These are phyloP conservation scores for Sesamia inferens DNA, from an alignment of 2,888 invertebrate species.

Conservation along the genomic window DNA sequence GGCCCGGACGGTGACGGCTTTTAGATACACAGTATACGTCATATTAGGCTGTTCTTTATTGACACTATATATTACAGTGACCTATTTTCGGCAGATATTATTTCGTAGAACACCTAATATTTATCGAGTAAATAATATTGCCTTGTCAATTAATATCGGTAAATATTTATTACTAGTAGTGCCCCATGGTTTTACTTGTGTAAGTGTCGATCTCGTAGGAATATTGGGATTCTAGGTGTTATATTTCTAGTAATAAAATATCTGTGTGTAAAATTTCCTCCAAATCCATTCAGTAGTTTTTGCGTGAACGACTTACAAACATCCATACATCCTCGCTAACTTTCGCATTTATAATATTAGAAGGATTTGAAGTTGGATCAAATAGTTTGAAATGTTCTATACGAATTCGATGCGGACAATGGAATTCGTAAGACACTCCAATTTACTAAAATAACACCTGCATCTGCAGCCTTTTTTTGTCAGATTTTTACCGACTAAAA, in stretches of 20 bases:
- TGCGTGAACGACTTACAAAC: too few relatives aligned
- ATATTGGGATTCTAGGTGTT: too few relatives aligned
- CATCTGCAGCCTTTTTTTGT: background rate
- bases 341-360: too few relatives aligned
- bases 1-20: background rate
- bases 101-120: conserved; percentile 3
- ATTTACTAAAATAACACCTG: background rate
- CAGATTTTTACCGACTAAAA: too few relatives aligned
- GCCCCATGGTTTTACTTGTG: too few relatives aligned
- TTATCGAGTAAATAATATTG: background rate
- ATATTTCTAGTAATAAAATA: too few relatives aligned
- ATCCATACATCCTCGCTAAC: too few relatives aligned
- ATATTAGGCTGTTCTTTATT: conserved; percentile 3
- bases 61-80: conserved; percentile 1
- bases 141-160: background rate
- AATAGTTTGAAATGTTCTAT: background rate
- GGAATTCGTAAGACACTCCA: background rate
- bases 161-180: background rate
- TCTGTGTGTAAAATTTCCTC: too few relatives aligned
- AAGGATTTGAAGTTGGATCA: too few relatives aligned
- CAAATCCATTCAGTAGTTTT: too few relatives aligned
- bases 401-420: too few relatives aligned
- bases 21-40: conserved; percentile 16
- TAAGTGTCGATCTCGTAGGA: too few relatives aligned
- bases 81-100: conserved; percentile 7